A percentile compares a stretch with the other conserved stretches of the same genome.
phyloP scores from a whole-genome alignment of 2,888 invertebrate genomes.

The Cerceris rybyensis region DNA sequence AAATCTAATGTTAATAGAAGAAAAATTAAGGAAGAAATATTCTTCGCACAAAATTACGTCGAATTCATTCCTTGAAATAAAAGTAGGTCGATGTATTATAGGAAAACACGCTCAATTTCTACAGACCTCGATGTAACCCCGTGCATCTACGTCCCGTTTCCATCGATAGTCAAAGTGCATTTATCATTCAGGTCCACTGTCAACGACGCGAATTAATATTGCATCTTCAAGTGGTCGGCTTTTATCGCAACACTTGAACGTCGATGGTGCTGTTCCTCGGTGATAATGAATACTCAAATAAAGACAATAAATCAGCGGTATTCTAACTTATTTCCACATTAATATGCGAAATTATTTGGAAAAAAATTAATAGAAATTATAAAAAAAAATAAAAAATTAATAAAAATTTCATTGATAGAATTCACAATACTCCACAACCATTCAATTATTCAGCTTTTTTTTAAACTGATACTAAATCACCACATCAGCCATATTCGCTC shows the following conservation, averaged over 20 bases:
- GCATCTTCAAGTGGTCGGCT: slow-evolving; percentile 30
- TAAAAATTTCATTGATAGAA: too few relatives aligned
- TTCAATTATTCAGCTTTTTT: too few relatives aligned
- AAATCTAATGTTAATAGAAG: too few relatives aligned
- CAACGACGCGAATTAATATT: slow-evolving; percentile 45
- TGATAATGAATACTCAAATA: neutral
- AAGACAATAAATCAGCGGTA: neutral
- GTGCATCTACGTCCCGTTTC: slow-evolving; percentile 11
- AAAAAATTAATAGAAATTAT: neutral
- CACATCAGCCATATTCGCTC: too few relatives aligned
- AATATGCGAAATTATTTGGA: neutral
- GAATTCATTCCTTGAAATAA: neutral
- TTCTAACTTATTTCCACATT: neutral
- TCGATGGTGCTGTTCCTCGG: slow-evolving; percentile 8
- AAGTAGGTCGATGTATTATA: slow-evolving; percentile 45
- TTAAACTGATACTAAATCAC: too few relatives aligned
- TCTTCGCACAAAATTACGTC: neutral
- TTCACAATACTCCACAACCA: too few relatives aligned
- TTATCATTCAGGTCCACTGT: slow-evolving; percentile 47
- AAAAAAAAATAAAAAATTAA: too few relatives aligned
- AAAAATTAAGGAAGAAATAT: too few relatives aligned
- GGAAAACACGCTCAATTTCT: slow-evolving; percentile 26
- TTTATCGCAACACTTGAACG: slow-evolving; percentile 41
- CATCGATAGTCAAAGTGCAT: slow-evolving; percentile 33
- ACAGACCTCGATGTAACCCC: neutral